Percentiles rank a stretch among this genome's conserved stretches.
phyloP scores from a whole-genome alignment of 1,140 invertebrate species.

The Euwallacea fornicatus region DNA sequence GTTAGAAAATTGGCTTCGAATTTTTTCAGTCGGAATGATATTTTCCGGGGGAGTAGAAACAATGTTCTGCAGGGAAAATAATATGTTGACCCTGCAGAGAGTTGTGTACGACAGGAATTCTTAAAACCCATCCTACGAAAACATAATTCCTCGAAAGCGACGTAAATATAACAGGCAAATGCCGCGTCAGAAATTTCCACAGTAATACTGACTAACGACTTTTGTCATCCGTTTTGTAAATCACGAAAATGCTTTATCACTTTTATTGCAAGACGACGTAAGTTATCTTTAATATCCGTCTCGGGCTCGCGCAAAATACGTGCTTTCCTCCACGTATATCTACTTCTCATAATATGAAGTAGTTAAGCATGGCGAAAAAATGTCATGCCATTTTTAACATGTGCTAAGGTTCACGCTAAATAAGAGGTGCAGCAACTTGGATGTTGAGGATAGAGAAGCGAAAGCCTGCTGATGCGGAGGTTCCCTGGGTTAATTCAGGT shows the following conservation, averaged over 20 bases:
- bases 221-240: conserved; percentile 36
- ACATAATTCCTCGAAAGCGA: conserved; percentile 17
- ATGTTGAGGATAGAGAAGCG: too few species aligned
- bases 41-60: conserved; percentile 7
- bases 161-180: conserved; percentile 35
- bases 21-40: conserved; percentile 15
- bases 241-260: conserved; percentile 42
- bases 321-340: background rate
- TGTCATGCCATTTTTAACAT: background rate
- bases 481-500: too few species aligned
- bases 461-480: too few species aligned
- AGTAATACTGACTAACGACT: conserved; percentile 39
- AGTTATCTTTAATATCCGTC: conserved; percentile 35
- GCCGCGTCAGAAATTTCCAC: conserved; percentile 27
- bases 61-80: background rate
- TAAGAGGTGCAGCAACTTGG: too few species aligned
- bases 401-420: background rate
- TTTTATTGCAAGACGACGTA: conserved; percentile 38
- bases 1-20: conserved; percentile 27
- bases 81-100: too few species aligned
- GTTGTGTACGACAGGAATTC: conserved; percentile 19
- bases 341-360: conserved; percentile 2
- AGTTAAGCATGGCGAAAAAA: background rate
- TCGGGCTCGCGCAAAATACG: background rate
- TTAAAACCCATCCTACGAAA: background rate